Evolutionary conservation across 2,888 invertebrate genomes (phyloP), one percentile per base, ranked within the genome.

Genomic region (Chaitophorus viminalis): DNA sequence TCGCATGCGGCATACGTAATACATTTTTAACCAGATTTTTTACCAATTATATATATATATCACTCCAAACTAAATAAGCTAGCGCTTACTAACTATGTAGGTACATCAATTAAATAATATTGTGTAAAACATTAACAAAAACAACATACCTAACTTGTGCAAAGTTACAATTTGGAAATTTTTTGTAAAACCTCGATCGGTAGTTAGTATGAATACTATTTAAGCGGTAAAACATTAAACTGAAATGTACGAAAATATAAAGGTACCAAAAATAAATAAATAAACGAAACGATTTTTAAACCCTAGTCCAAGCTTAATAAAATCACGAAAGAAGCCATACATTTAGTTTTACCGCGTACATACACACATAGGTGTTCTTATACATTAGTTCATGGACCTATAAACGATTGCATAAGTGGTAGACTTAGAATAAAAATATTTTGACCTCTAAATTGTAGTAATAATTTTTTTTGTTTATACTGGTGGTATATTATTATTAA

Each of bases 241-340:
- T 60, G 2, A 21, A 60, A 60, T 60, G 60, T 60, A 60, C 25
- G 25, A 60, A 21, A 25, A 60, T 21, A 17, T 31, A 36, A 33
- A n/a, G n/a, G n/a, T n/a, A n/a, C n/a, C n/a, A n/a, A n/a, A n/a
- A n/a, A n/a, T n/a, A n/a, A 31, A 25, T 29, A 3, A 46, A 46
- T 46, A 46, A 76, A 46, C n/a, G 29, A 76, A 76, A 46, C 46
- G 46, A 29, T 76, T 76, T 39, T 52, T 76, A 46, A 74, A 74
- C 74, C 74, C 77, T 86, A 46, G 79, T 79, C 82, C 68, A 72
- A 33, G 70, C 79, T 79, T 74, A 85, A 84, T 84, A 81, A 82
- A 77, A 85, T 70, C 77, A 70, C 54, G 18, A 54, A 39, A n/a
- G 76, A 75, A 75, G 70, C 74, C 74, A 74, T 74, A 39, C 25